phyloP scores from a whole-genome alignment of 1,140 invertebrate species.

The Leptonema lineaticorne region DNA sequence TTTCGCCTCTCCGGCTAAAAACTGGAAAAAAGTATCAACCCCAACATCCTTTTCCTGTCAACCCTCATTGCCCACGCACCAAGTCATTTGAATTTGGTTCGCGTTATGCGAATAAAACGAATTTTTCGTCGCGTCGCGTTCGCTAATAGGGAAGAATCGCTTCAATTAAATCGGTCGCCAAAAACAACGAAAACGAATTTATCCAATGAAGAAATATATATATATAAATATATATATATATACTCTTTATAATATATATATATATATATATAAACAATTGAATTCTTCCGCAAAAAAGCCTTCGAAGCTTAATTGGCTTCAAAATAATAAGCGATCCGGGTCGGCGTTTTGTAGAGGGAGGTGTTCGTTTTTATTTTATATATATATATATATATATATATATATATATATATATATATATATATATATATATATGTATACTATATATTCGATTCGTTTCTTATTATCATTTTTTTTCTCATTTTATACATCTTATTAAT shows the following conservation, averaged over 20 bases:
- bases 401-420: too few species aligned
- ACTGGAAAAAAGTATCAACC: too few species aligned
- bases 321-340: neutral
- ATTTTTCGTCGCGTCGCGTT: conserved; percentile 1
- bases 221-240: too few species aligned
- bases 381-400: neutral
- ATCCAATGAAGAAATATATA: neutral
- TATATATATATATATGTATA: too few species aligned
- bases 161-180: conserved; percentile 14
- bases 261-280: conserved; percentile 6
- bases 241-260: too few species aligned
- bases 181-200: too few species aligned
- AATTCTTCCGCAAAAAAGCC: neutral
- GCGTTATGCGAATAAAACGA: neutral
- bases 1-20: neutral
- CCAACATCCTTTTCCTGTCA: neutral
- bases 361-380: neutral
- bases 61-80: neutral
- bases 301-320: conserved; percentile 6
- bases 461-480: too few species aligned
- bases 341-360: too few species aligned
- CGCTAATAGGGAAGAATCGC: conserved; percentile 14
- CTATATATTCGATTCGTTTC: too few species aligned
- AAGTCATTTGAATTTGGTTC: neutral
- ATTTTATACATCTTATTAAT: too few species aligned